Conservation (phyloP, 2,888 invertebrate genomes). For the Philopedon plagiatum region DNA sequence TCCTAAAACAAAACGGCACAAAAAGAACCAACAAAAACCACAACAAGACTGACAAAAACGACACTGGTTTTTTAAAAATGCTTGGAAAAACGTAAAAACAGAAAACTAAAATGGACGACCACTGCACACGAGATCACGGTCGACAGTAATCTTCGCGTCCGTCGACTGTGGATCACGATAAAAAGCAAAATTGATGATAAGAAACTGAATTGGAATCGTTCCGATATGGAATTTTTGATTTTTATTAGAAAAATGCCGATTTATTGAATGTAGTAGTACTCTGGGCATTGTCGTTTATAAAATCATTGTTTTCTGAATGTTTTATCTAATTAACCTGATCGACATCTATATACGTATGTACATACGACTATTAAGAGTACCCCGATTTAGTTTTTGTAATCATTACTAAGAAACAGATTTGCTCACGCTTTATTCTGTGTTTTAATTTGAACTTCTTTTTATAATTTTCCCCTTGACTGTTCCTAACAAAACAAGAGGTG, state of each 20-base stretch:
- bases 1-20: constrained; percentile 21
- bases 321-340: constrained; percentile 11
- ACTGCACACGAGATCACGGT: not conserved
- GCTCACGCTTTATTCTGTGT: too few species aligned
- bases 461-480: too few species aligned
- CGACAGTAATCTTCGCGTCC: constrained; percentile 32
- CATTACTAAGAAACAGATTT: too few species aligned
- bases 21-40: constrained; percentile 30
- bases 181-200: constrained; percentile 35
- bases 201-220: constrained; percentile 10
- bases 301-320: constrained; percentile 2
- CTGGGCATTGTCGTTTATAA: constrained; percentile 5
- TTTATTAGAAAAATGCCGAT: not conserved
- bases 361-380: constrained; percentile 28
- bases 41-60: not conserved
- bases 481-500: too few species aligned
- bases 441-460: too few species aligned
- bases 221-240: not conserved
- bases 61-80: constrained; percentile 11
- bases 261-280: constrained; percentile 9
- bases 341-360: constrained; percentile 6
- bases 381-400: too few species aligned
- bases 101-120: not conserved
- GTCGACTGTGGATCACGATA: constrained; percentile 26
- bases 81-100: constrained; percentile 19